Evolutionary conservation across 2,797 vertebrate genomes (phyloP).

Genomic region (Lutjanus argentimaculatus): DNA sequence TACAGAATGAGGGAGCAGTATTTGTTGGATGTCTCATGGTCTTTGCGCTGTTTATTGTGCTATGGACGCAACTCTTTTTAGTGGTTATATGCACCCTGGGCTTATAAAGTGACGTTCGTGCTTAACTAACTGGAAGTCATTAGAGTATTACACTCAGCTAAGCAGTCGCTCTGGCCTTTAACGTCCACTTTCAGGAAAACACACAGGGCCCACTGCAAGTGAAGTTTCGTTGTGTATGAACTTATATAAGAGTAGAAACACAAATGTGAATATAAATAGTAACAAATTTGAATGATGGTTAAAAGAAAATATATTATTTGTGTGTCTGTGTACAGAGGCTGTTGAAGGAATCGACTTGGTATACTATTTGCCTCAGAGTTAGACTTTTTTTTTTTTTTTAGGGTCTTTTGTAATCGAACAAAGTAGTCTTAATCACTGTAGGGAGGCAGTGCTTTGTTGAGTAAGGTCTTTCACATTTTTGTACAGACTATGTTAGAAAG

Average conservation of each 20-base stretch:
- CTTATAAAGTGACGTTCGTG: constrained; percentile 35
- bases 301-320: not conserved
- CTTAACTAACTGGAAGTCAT: constrained; percentile 57
- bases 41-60: constrained; percentile 20
- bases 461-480: constrained; percentile 41
- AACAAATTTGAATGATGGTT: not conserved
- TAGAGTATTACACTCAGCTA: constrained; percentile 26
- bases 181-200: constrained; percentile 8
- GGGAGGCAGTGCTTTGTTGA: not conserved
- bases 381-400: not conserved
- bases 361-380: not conserved
- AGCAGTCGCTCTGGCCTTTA: not conserved
- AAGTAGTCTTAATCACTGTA: not conserved
- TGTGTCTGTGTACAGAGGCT: not conserved
- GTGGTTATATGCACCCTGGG: constrained; percentile 19
- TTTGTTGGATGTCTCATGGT: constrained; percentile 8
- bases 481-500: not conserved
- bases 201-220: not conserved
- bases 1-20: not conserved
- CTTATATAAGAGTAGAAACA: not conserved
- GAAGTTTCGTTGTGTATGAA: not conserved
- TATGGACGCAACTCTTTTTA: constrained; percentile 8
- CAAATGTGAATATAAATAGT: not conserved
- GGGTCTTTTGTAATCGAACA: not conserved
- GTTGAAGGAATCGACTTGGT: not conserved